These are phyloP conservation scores for Phoxinus dragarum DNA, from an alignment of 2,797 vertebrate genomes.

Conservation along the genomic window DNA sequence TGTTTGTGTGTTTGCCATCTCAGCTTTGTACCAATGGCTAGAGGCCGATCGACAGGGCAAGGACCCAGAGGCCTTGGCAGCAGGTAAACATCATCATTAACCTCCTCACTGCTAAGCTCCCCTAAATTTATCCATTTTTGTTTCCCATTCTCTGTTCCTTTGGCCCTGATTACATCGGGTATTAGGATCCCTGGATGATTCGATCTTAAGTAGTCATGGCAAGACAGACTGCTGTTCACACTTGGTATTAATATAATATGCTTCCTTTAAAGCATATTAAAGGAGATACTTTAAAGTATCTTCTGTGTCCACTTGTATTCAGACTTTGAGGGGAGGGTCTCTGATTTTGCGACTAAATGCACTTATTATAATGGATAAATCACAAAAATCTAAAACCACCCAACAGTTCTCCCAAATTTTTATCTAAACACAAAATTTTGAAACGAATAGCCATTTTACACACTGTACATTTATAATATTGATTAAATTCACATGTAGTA, in stretches of 20 bases:
- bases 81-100: conserved; percentile 85
- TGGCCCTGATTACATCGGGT: neutral
- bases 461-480: neutral
- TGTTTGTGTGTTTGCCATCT: conserved; percentile 79
- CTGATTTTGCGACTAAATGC: neutral
- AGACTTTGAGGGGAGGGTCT: neutral
- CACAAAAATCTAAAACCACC: neutral
- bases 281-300: no score
- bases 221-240: neutral
- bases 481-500: neutral
- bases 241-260: neutral
- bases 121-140: neutral
- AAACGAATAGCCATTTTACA: neutral
- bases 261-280: no score
- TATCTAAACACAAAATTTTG: neutral
- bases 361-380: neutral
- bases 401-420: neutral
- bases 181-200: neutral
- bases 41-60: conserved; percentile 92
- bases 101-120: conserved; percentile 6
- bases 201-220: neutral
- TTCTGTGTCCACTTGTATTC: neutral
- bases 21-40: conserved; percentile 95
- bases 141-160: neutral
- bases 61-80: conserved; percentile 83